phyloP scores from a whole-genome alignment of 2,797 vertebrate genomes.

The Pelobates cultripes region DNA sequence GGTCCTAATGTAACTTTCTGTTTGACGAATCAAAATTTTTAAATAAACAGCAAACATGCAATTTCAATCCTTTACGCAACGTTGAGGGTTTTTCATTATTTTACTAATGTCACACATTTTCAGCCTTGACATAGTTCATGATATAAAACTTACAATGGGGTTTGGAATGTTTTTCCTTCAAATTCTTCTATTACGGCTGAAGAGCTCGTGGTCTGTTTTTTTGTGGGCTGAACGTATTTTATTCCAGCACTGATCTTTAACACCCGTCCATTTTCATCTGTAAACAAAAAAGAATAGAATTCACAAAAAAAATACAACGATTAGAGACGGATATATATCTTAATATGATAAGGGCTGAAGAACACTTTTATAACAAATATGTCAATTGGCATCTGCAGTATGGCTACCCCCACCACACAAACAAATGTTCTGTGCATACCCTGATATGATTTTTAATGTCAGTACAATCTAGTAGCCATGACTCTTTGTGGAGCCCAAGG shows the following conservation, averaged over 20 bases:
- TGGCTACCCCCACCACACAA: no score
- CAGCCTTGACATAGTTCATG: background rate
- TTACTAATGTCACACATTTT: background rate
- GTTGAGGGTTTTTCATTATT: background rate
- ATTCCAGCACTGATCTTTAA: constrained; percentile 64
- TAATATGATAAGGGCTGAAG: no score
- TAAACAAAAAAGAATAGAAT: background rate
- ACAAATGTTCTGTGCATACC: no score
- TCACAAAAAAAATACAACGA: no score
- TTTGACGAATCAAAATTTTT: background rate
- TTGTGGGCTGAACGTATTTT: constrained; percentile 49
- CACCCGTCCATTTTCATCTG: constrained; percentile 63
- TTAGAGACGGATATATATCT: no score
- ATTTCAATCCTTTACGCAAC: background rate
- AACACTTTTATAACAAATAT: no score
- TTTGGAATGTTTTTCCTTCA: constrained; percentile 58
- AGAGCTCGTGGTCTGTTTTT: constrained; percentile 52
- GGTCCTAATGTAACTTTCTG: background rate
- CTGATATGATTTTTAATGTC: no score
- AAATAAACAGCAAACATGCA: background rate
- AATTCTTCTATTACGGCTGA: constrained; percentile 57
- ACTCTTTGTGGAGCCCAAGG: no score
- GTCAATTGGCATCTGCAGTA: no score
- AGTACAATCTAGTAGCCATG: no score
- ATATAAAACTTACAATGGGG: constrained; percentile 64